Evolutionary conservation across 2,113 vertebrate genomes (phyloP).

Genomic region (Probosciger aterrimus): DNA sequence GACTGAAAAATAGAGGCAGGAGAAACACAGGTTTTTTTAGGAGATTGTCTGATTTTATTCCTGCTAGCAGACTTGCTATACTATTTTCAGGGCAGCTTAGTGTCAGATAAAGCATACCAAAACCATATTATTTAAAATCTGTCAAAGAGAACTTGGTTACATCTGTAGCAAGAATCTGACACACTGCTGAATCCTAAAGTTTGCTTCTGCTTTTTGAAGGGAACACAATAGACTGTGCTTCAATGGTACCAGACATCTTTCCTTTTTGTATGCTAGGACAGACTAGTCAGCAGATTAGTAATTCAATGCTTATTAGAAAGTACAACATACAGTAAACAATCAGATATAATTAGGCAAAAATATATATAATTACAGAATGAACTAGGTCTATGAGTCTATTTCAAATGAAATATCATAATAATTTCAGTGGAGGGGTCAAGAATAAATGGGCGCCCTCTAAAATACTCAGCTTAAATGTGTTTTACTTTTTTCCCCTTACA

Average conservation of each 20-base stretch:
- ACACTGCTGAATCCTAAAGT: conserved; percentile 29
- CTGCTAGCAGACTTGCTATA: not conserved
- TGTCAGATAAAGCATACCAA: conserved; percentile 53
- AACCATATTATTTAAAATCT: conserved; percentile 57
- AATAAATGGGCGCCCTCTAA: not conserved
- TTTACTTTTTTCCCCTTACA: not conserved
- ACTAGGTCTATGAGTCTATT: not conserved
- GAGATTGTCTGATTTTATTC: conserved; percentile 44
- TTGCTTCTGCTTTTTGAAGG: conserved; percentile 2
- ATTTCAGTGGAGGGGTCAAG: not conserved
- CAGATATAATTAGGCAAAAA: conserved; percentile 21
- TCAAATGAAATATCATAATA: not conserved
- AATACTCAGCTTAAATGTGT: not conserved
- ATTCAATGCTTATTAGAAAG: conserved; percentile 38
- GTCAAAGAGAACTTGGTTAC: not conserved
- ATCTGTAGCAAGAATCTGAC: conserved; percentile 6
- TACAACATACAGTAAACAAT: conserved; percentile 16
- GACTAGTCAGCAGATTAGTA: conserved; percentile 46
- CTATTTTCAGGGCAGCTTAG: conserved; percentile 62
- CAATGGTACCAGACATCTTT: conserved; percentile 1
- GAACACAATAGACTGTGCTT: not conserved
- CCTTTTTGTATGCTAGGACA: not conserved
- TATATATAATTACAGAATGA: not conserved
- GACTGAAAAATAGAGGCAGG: not conserved
- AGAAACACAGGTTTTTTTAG: not conserved